Evolutionary conservation across 2,113 vertebrate species (phyloP), one percentile per base, ranked within the genome.

Genomic region (Chrysochloris asiatica): DNA sequence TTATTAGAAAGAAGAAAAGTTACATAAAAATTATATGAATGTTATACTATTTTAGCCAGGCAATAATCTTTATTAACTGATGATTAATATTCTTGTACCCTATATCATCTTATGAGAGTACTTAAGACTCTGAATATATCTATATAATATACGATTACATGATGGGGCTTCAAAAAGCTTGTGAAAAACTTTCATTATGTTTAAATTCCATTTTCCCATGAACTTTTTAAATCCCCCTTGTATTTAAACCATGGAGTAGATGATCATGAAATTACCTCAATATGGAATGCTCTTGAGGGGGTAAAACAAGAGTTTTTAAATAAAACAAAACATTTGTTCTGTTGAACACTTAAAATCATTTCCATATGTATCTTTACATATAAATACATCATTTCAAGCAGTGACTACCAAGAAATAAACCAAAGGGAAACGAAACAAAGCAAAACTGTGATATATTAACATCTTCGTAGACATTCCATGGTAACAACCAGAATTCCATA

Each of bases 401-500:
- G 30, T 84, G 52, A 85, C 14, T 67, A 24, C 9, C 43, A 93
- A 17, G 47, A 88, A 87, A n/a, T n/a, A n/a, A 95, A 56, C 7
- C n/a, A 52, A 26, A 24, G 28, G 94, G 73, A 47, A 33, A 7
- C 9, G 54, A 59, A 59, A 59, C 21, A 82, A 75, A n/a, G n/a
- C n/a, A 72, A 8, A 71, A 4, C 3, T 92, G 14, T 47, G 79
- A 22, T 54, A 69, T 0, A 11, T 28, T 93, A 88, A 43, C 48
- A 86, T 90, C 90, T 78, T 59, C 82, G 12, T 80, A 90, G 24
- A 63, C 33, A 83, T 77, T 85, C 91, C 36, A 94, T 45, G 22
- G 50, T 85, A 93, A 75, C n/a, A 93, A 81, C 36, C 16, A 88
- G 36, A 61, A n/a, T n/a, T n/a, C n/a, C n/a, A n/a, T n/a, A n/a